phyloP scores from a whole-genome alignment of 2,888 invertebrate species.

The Cyaniris semiargus region DNA sequence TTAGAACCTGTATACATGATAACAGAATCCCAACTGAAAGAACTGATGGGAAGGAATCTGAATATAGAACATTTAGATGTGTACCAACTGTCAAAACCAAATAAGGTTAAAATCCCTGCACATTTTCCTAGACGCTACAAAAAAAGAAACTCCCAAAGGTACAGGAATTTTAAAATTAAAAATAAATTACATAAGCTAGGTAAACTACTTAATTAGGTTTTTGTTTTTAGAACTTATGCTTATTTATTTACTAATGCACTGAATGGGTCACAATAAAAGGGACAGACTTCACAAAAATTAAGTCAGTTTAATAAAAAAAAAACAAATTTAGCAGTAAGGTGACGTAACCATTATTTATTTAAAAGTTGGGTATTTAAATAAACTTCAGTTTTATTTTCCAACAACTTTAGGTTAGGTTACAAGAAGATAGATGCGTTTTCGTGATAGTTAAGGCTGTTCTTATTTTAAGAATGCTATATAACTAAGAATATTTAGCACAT shows the following conservation, averaged over 20 bases:
- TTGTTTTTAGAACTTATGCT: background rate
- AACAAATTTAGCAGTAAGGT: too few relatives aligned
- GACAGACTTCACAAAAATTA: too few relatives aligned
- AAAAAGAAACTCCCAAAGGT: slow-evolving; percentile 50
- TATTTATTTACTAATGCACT: slow-evolving; percentile 1
- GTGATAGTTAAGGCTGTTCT: background rate
- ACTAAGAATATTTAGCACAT: background rate
- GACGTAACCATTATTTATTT: background rate
- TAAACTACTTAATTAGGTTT: slow-evolving; percentile 40
- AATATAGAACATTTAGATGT: slow-evolving; percentile 69
- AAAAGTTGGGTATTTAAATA: background rate
- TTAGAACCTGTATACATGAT: slow-evolving; percentile 69
- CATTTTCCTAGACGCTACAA: slow-evolving; percentile 53
- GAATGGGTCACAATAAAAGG: too few relatives aligned
- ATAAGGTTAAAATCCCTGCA: slow-evolving; percentile 41
- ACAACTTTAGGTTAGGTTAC: too few relatives aligned
- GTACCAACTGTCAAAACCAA: slow-evolving; percentile 54
- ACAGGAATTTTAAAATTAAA: slow-evolving; percentile 47
- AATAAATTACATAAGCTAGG: slow-evolving; percentile 59
- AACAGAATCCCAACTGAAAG: slow-evolving; percentile 64
- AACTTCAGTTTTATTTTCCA: too few relatives aligned
- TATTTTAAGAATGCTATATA: background rate
- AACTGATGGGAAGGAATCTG: slow-evolving; percentile 61
- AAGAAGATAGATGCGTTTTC: background rate
- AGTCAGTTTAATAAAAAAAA: too few relatives aligned